Percentiles rank a stretch among this genome's conserved stretches.
These are phyloP conservation scores for Microtus richardsoni DNA, from an alignment of 2,113 vertebrate species.

Conservation along the genomic window DNA sequence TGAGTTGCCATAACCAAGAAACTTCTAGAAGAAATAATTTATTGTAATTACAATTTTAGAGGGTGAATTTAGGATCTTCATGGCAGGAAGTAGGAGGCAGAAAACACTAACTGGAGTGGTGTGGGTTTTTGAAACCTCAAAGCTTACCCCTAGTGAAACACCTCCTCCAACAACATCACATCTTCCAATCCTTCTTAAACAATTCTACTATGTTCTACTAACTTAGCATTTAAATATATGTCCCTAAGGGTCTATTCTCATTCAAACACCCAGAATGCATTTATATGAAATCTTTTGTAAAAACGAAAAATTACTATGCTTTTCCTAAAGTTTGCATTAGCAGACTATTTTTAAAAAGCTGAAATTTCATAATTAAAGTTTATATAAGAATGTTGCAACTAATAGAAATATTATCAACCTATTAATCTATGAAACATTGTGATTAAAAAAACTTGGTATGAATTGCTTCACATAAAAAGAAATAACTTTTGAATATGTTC, in stretches of 20 bases:
- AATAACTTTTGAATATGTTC: background rate
- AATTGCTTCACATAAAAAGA: background rate
- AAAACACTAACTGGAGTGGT: background rate
- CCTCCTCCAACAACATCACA: background rate
- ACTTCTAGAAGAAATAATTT: background rate
- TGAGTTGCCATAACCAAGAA: no score
- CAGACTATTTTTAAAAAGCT: background rate
- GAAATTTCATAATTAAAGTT: background rate
- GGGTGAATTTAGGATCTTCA: background rate
- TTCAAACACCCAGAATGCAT: background rate
- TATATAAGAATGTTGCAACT: background rate
- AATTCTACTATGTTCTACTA: background rate
- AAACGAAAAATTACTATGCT: background rate
- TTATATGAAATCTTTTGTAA: background rate
- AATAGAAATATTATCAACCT: background rate
- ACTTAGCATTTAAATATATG: background rate
- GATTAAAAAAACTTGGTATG: background rate
- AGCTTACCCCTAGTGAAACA: background rate
- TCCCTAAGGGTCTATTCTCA: no score
- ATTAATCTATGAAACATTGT: background rate
- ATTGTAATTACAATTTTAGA: background rate
- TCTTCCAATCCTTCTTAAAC: background rate
- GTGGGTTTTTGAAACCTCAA: background rate
- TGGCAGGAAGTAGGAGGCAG: background rate
- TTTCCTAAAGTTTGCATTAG: background rate